Base-by-base conservation (phyloP, 2,113 vertebrate species). In the Chlorodrepanis virens region DNA sequence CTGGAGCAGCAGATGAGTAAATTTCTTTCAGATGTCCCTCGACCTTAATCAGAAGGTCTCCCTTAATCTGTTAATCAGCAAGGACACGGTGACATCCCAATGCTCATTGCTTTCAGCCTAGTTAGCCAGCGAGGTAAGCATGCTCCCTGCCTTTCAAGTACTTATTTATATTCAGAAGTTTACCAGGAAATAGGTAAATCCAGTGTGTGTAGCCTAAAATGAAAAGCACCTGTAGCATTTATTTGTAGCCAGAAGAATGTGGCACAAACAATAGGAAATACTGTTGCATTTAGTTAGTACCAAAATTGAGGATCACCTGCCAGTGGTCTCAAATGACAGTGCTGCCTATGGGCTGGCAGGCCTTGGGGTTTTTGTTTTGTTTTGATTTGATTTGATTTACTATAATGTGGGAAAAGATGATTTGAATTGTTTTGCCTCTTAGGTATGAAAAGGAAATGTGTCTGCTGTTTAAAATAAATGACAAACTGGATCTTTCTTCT, bases 391-490 rank as follows among this genome's bases (percentile, higher is more conserved):
- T 76, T 67, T 53, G 37, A 52, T 83, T 72, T 54, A 53, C 45
- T 47, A 22, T n/a, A 42, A 77, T 42, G 42, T 71, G 56, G 47
- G 37, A 68, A 75, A 90, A 87, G 37, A 84, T 56, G 0, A 63
- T 80, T 67, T 85, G 27, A 81, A 76, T 82, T 76, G 72, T 78
- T 71, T 76, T 70, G 8, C 40, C 64, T 83, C 40, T 47, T 85
- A 71, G 35, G 8, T 78, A 17, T 80, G 60, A 49, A 83, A 92
- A 91, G 56, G 29, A 83, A 80, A 75, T 49, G 9, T 53, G 19
- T 90, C 59, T 94, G 65, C 64, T 86, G 29, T 80, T 76, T 78
- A 76, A 93, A 91, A 83, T 75, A 89, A 92, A 87, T 67, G 6
- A 35, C 61, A 87, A 89, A 94, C 68, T 92, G 79, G 54, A 68